Percentiles rank a stretch among this genome's conserved stretches.
Conservation (phyloP, 2,888 invertebrate genomes). For the Lordiphosa andalusiaca region DNA sequence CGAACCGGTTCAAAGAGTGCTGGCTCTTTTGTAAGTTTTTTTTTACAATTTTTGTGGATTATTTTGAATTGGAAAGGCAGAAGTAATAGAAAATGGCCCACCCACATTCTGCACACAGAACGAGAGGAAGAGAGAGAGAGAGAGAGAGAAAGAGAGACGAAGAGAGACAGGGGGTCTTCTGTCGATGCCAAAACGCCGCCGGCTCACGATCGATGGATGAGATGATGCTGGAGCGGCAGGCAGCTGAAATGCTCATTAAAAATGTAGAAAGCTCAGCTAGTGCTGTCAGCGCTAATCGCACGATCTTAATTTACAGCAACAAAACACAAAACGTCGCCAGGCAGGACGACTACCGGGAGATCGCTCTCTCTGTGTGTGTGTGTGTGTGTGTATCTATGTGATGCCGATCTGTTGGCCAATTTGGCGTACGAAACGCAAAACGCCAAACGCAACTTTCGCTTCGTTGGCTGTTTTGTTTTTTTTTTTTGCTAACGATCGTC, state of each 20-base stretch:
- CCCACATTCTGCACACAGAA: conserved; percentile 15
- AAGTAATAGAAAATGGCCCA: conserved; percentile 4
- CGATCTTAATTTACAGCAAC: conserved; percentile 72
- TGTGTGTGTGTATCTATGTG: neutral
- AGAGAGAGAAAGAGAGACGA: conserved; percentile 30
- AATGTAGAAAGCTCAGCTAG: conserved; percentile 66
- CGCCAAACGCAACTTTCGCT: conserved; percentile 68
- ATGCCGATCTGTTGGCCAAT: conserved; percentile 55
- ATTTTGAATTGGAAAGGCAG: no score
- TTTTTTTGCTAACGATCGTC: conserved; percentile 60
- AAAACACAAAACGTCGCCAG: conserved; percentile 23
- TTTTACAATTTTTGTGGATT: no score
- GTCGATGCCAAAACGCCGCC: conserved; percentile 15
- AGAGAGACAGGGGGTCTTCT: no score
- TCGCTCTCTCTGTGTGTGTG: neutral
- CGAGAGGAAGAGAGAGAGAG: conserved; percentile 32
- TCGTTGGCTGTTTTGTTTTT: conserved; percentile 27
- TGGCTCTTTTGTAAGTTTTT: no score
- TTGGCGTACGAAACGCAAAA: conserved; percentile 30
- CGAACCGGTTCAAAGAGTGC: no score
- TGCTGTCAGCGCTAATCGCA: conserved; percentile 69
- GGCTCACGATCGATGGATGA: conserved; percentile 6
- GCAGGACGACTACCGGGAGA: conserved; percentile 25
- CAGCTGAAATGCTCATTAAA: conserved; percentile 72
- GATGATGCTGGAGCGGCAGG: conserved; percentile 49